Base-by-base conservation (phyloP, 2,797 vertebrate genomes). In the Rallus crepitans region DNA sequence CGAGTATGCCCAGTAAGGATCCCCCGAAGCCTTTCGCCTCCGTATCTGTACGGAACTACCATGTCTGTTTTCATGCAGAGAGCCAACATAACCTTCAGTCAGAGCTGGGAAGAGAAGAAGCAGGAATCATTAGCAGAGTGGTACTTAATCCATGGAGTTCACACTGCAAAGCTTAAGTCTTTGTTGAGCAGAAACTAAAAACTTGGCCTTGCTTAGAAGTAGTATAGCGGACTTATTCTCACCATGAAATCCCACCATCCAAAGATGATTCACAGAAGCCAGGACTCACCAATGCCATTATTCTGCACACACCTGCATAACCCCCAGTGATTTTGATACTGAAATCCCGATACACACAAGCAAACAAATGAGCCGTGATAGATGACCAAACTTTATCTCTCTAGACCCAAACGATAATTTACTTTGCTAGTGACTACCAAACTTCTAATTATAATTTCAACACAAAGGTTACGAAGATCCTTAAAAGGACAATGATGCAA, bases 1-100 rank as follows among this genome's bases (percentile, higher is more conserved):
- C 61, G 99, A 99, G 96, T 99, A 99, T 4, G 99, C 99, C 99
- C 99, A 99, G 97, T 99, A 99, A 33, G 98, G 98, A 96, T 99
- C 99, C 73, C 98, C 99, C 0, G 98, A 97, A 66, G 98, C 99
- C 97, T 99, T 99, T 65, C 99, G 98, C 92, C 98, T 98, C 75
- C 99, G 98, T 89, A 98, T 98, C 94, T 98, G 98, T 55, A 97
- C 97, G 0, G 97, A 97, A 91, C 97, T 98, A 94, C 98, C 97
- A 96, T 98, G 98, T 78, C 98, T 97, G 97, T 86, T 98, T 73
- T 98, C 98, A 47, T 98, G 98, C 86, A 98, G 97, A 45, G 98
- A 93, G 93, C 98, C 97, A 12, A 97, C 98, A 60, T 98, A 98
- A 94, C 98, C 98, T 98, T 98, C 99, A 35, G 99, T 98, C 98